Evolutionary conservation across 2,113 vertebrate genomes (phyloP), one percentile per base, ranked within the genome.

Genomic region (Lathamus discolor): DNA sequence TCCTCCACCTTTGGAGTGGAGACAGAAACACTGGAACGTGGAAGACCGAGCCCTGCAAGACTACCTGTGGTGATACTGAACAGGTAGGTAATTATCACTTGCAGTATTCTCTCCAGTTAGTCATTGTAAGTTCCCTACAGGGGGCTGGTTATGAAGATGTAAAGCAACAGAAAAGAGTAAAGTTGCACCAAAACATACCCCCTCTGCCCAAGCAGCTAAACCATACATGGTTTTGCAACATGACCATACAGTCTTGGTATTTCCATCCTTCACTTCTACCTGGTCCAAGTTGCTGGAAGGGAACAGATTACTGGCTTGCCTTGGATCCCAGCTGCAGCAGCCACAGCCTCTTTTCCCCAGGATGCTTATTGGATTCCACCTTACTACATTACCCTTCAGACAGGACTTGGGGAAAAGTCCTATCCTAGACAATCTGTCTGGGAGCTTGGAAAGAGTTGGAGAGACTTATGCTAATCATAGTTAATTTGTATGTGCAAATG

Each of bases 401-500:
- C 22, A 76, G 43, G 27, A 52, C 61, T 89, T 1, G 1, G 64
- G 73, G 76, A 91, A 39, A 89, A 78, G 52, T 43, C 49, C 49
- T 64, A 31, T 91, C 80, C 55, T 62, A 66, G 66, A 31, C 49
- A 62, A 63, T 83, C 93, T 83, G 13, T 73, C 35, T 6, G 43
- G 62, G 86, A 95, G 67, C 51, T 51, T 94, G 55, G 51, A 59
- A 95, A 77, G 74, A 68, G 69, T 94, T 83, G 92, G 39, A 85
- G 86, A 87, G 74, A 86, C 83, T 91, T 96, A 95, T 63, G 92
- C 61, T 96, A 96, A 96, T 95, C 44, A 48, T 81, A 70, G 94
- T 94, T 97, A 91, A 95, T 96, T 94, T 92, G 87, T 93, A 83
- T 80, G 82, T 84, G 70, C 70, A 84, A 90, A 90, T 88, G 87